Percentiles rank a stretch among this genome's conserved stretches.
Conservation (phyloP, 1,140 invertebrate genomes). For the Scaptomyza pallida region DNA sequence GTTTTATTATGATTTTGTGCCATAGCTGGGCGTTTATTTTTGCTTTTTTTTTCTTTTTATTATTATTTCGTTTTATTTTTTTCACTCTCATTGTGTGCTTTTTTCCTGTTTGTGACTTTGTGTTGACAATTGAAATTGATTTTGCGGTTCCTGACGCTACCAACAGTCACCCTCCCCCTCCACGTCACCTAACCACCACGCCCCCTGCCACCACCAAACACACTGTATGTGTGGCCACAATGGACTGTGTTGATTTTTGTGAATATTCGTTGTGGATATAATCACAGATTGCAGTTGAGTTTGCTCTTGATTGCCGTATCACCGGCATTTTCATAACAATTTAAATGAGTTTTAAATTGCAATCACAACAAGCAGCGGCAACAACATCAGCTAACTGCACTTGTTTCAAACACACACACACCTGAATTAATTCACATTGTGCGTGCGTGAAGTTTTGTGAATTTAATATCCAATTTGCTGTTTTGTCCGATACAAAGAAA, state of each 20-base stretch:
- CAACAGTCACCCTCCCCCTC: too few species aligned
- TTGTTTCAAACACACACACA: neutral
- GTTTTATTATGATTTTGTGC: constrained; percentile 76
- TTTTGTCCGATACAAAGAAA: constrained; percentile 19
- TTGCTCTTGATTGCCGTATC: constrained; percentile 39
- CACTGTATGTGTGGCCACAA: constrained; percentile 41
- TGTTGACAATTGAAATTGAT: constrained; percentile 82
- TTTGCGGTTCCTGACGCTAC: constrained; percentile 60
- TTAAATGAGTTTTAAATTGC: constrained; percentile 68
- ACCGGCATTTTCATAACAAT: constrained; percentile 29
- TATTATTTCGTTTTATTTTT: constrained; percentile 18
- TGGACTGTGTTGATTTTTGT: constrained; percentile 67
- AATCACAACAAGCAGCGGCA: constrained; percentile 13
- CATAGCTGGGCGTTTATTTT: constrained; percentile 1
- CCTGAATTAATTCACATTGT: neutral
- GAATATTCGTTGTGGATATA: constrained; percentile 53
- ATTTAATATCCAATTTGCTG: constrained; percentile 37
- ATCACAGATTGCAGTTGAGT: constrained; percentile 54
- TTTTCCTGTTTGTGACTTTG: constrained; percentile 74
- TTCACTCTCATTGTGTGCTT: constrained; percentile 36
- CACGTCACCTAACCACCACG: too few species aligned
- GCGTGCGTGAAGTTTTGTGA: neutral
- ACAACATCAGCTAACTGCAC: neutral
- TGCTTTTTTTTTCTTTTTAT: too few species aligned
- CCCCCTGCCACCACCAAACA: too few species aligned